Conservation (phyloP, 92 coral and sea anemone species). For the Galaxea fascicularis region DNA sequence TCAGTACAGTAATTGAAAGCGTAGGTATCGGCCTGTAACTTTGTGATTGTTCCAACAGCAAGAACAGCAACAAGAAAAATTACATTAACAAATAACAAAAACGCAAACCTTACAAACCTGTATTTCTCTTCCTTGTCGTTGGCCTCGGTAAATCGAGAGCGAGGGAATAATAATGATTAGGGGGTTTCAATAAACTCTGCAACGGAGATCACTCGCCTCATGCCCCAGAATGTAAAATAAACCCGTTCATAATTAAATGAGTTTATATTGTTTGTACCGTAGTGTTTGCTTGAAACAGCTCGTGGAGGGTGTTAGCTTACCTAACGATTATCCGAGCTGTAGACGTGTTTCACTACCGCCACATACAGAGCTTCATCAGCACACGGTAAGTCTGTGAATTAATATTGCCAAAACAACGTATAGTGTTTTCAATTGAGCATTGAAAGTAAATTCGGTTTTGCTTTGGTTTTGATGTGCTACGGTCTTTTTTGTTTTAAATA, state of each 20-base stretch:
- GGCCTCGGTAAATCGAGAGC: too few species aligned
- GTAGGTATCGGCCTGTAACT: too few species aligned
- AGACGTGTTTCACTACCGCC: constrained; percentile 61
- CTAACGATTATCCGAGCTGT: neutral
- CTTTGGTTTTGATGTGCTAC: neutral
- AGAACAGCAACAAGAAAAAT: too few species aligned
- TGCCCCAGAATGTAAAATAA: neutral
- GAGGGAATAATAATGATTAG: too few species aligned
- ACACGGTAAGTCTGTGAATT: constrained; percentile 67
- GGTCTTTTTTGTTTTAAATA: neutral
- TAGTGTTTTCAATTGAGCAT: neutral
- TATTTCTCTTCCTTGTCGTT: too few species aligned
- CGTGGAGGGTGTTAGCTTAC: neutral
- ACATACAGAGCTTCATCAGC: constrained; percentile 66
- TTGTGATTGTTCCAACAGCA: too few species aligned
- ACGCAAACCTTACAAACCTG: too few species aligned
- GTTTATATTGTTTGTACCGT: neutral
- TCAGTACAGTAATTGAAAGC: too few species aligned
- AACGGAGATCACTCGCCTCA: neutral
- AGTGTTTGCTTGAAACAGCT: constrained; percentile 32
- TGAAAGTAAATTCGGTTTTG: neutral
- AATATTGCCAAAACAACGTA: neutral
- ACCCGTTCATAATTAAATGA: neutral
- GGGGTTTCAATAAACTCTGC: neutral
- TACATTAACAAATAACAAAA: too few species aligned